phyloP scores from a whole-genome alignment of 2,888 invertebrate species.

The Tillus elongatus region DNA sequence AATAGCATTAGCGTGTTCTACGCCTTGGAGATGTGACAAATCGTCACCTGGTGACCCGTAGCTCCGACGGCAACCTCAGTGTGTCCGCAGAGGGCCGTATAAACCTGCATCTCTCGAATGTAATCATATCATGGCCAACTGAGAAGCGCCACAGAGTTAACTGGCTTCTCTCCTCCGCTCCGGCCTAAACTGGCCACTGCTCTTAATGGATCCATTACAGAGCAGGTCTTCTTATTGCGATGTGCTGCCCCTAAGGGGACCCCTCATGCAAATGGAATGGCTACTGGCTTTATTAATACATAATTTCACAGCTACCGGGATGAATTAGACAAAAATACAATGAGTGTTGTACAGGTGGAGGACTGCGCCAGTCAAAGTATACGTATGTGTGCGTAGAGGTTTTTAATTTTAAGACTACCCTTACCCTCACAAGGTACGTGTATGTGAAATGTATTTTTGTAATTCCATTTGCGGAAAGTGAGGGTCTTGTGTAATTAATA shows the following conservation, averaged over 20 bases:
- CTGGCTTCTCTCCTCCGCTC: background rate
- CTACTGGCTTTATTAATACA: constrained; percentile 36
- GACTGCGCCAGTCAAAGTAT: no score
- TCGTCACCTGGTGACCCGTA: constrained; percentile 44
- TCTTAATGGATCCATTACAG: constrained; percentile 39
- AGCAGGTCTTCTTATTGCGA: constrained; percentile 32
- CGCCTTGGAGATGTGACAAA: constrained; percentile 44
- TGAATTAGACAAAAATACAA: constrained; percentile 28
- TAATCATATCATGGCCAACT: constrained; percentile 34
- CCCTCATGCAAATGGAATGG: constrained; percentile 34
- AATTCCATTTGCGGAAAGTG: no score
- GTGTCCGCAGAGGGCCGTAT: constrained; percentile 37
- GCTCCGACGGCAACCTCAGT: constrained; percentile 36
- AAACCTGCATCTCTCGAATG: constrained; percentile 35
- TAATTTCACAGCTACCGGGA: constrained; percentile 28
- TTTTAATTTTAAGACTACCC: background rate
- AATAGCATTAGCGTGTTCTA: constrained; percentile 43
- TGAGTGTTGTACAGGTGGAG: no score
- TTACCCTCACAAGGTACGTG: background rate
- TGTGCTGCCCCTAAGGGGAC: constrained; percentile 30
- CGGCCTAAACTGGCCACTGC: no score
- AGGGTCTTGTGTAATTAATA: no score
- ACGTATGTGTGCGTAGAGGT: no score
- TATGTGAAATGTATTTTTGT: no score
- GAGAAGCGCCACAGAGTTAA: constrained; percentile 22